phyloP scores from a whole-genome alignment of 2,113 vertebrate genomes.

The Colaptes auratus region DNA sequence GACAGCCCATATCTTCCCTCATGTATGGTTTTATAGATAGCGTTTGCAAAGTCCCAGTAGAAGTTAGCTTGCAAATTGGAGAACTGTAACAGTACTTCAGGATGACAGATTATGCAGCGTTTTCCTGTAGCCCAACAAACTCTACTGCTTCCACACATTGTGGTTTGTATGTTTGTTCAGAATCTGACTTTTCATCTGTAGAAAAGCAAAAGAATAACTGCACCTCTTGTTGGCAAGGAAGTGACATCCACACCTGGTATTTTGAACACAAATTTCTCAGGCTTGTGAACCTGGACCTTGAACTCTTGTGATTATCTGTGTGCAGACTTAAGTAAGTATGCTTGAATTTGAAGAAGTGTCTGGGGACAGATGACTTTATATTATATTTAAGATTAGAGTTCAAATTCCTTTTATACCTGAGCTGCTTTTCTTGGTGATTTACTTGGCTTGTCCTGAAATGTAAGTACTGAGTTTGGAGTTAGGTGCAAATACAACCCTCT shows the following conservation, averaged over 20 bases:
- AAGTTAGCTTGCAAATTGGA: background rate
- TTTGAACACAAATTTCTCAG: background rate
- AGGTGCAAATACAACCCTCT: background rate
- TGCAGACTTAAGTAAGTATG: background rate
- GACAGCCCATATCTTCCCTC: background rate
- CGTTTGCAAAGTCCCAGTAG: background rate
- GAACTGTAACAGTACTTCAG: background rate
- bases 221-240: background rate
- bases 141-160: background rate
- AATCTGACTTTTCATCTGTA: background rate
- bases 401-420: background rate
- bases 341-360: background rate
- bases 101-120: background rate
- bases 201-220: slow-evolving; percentile 4
- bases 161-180: background rate
- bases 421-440: background rate
- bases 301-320: background rate
- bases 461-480: background rate
- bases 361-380: background rate
- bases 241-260: background rate
- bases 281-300: background rate
- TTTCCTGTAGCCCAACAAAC: background rate
- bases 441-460: background rate
- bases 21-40: background rate
- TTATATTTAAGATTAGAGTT: background rate